Percentiles rank a stretch among this genome's conserved stretches.
These are phyloP conservation scores for Pseudopodoces humilis DNA, from an alignment of 2,113 vertebrate species.

Conservation along the genomic window DNA sequence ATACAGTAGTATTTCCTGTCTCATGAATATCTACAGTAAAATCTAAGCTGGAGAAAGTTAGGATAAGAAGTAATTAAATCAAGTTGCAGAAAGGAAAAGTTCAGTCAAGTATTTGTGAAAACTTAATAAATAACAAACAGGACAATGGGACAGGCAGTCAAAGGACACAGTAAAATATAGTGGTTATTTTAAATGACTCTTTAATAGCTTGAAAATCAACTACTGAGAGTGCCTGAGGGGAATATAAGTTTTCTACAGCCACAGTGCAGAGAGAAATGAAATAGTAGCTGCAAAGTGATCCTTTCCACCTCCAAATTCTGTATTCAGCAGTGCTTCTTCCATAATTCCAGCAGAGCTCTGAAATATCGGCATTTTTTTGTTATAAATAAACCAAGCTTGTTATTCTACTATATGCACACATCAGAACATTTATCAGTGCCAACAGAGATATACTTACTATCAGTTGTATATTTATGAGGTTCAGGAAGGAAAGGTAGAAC, in stretches of 20 bases:
- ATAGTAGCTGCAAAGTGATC: conserved; percentile 16
- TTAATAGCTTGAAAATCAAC: conserved; percentile 43
- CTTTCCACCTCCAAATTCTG: conserved; percentile 8
- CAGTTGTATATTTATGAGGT: not conserved
- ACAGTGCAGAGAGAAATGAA: conserved; percentile 3
- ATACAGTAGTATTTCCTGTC: not conserved
- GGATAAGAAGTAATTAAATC: not conserved
- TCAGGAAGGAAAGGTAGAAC: not conserved
- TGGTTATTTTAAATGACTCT: conserved; percentile 24
- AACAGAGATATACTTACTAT: not conserved
- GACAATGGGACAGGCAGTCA: not conserved
- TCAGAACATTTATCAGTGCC: conserved; percentile 17
- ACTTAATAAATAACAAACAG: conserved; percentile 21
- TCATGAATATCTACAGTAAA: not conserved
- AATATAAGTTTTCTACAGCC: conserved; percentile 13
- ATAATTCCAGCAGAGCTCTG: not conserved
- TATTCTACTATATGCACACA: conserved; percentile 8
- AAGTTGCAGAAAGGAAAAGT: not conserved
- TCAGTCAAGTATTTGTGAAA: not conserved
- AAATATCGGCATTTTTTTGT: conserved; percentile 15
- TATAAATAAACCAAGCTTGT: conserved; percentile 26
- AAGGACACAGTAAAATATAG: conserved; percentile 12
- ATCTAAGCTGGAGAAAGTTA: not conserved
- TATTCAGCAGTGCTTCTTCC: conserved; percentile 11
- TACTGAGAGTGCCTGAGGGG: not conserved